Percentiles rank a stretch among this genome's conserved stretches.
phyloP scores from a whole-genome alignment of 2,797 vertebrate species.

The Hydrophis major region DNA sequence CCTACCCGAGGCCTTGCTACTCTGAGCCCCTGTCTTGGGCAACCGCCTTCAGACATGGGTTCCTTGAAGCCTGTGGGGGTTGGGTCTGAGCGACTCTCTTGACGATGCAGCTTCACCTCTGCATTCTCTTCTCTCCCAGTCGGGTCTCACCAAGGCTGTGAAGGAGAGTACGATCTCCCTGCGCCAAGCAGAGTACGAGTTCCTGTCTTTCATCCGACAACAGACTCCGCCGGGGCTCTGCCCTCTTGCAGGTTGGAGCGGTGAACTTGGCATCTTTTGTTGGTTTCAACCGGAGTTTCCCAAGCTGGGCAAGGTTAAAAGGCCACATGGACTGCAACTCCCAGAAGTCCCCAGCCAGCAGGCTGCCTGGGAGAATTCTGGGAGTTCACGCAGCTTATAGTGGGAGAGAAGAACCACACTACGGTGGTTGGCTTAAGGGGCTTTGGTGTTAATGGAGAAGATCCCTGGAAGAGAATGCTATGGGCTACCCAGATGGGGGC shows the following conservation, averaged over 20 bases:
- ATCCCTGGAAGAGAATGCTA: neutral
- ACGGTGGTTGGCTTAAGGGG: neutral
- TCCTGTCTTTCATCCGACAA: conserved; percentile 91
- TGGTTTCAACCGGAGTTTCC: neutral
- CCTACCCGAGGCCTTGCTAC: neutral
- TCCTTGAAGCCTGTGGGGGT: neutral
- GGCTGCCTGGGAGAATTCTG: neutral
- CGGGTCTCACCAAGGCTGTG: conserved; percentile 92
- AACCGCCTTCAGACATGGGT: neutral
- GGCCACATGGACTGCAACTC: neutral
- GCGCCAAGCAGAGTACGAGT: conserved; percentile 93
- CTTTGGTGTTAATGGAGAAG: neutral
- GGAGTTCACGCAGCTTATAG: neutral
- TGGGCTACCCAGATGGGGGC: neutral
- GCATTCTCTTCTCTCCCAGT: conserved; percentile 74
- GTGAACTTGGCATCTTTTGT: too few relatives aligned
- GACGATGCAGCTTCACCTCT: neutral
- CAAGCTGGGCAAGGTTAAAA: neutral
- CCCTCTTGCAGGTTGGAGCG: conserved; percentile 86
- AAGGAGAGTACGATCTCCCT: conserved; percentile 85
- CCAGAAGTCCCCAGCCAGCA: neutral
- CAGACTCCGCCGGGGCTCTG: conserved; percentile 92
- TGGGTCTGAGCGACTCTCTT: neutral
- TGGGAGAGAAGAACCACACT: neutral
- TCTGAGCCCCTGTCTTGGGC: too few relatives aligned